Percentiles rank a stretch among this genome's conserved stretches.
phyloP scores from a whole-genome alignment of 1,140 invertebrate species.

The Teleogryllus occipitalis region DNA sequence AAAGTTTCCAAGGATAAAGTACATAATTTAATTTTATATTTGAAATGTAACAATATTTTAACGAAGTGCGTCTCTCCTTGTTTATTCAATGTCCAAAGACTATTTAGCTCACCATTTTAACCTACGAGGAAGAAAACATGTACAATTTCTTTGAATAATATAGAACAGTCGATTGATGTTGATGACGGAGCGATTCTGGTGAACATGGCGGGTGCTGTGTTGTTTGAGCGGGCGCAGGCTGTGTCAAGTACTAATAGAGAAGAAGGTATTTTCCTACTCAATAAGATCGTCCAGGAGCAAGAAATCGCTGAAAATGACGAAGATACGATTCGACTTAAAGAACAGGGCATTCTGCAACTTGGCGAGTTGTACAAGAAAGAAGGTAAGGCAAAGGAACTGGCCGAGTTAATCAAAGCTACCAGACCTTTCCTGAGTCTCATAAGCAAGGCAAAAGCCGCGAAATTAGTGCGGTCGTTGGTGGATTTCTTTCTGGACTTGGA shows the following conservation, averaged over 20 bases:
- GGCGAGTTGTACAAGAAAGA: conserved; percentile 86
- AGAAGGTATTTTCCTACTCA: conserved; percentile 51
- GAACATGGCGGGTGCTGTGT: conserved; percentile 76
- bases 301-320: conserved; percentile 69
- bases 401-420: conserved; percentile 85
- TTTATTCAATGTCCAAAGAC: too few species aligned
- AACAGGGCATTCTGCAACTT: conserved; percentile 81
- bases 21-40: too few species aligned
- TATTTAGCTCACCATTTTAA: too few species aligned
- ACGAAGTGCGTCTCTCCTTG: too few species aligned
- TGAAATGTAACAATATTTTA: too few species aligned
- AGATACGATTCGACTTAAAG: conserved; percentile 77
- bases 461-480: conserved; percentile 90
- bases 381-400: conserved; percentile 87
- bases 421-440: conserved; percentile 89
- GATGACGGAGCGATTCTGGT: conserved; percentile 23
- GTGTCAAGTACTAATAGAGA: conserved; percentile 61
- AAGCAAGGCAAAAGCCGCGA: conserved; percentile 98
- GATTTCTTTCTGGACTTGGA: conserved; percentile 97
- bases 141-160: neutral
- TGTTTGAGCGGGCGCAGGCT: conserved; percentile 70
- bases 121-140: too few species aligned
- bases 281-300: conserved; percentile 61
- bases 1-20: too few species aligned
- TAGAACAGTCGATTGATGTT: conserved; percentile 7